Evolutionary conservation across 2,113 vertebrate species (phyloP), one percentile per base, ranked within the genome.

Genomic region (Cynocephalus volans): DNA sequence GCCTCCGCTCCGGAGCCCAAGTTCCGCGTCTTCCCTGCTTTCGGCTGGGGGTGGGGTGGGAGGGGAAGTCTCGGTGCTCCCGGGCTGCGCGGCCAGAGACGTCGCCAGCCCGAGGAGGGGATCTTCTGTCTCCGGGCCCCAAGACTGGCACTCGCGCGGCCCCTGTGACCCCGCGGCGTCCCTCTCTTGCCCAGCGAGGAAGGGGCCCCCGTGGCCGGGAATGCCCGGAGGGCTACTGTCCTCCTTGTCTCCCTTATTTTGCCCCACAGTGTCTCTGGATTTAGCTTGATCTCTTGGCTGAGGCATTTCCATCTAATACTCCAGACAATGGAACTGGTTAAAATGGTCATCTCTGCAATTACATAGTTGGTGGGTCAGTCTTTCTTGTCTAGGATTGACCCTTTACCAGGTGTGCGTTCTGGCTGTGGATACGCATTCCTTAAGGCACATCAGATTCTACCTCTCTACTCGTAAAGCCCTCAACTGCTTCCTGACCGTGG

Each of bases 1-100:
- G 97, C 95, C 97, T 97, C 90, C 28, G 87, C 96, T 96, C 90
- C 56, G 67, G 69, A 96, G 97, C 95, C 95, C 93, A 97, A 98
- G 97, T 98, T 98, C 97, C 97, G 97, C 94, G 97, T 98, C 97
- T 97, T 95, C 94, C 96, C 96, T 60, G 97, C 95, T 94, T 88
- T 97, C 94, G 81, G 83, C 96, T 87, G 94, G 97, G 96, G 97
- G 95, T 92, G 92, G 97, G 97, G 97, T 95, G 88, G 94, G 93
- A 97, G 95, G 97, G 97, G 97, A 96, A 97, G 97, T 97, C 93
- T 96, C 75, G 52, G 95, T 45, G 93, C 90, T 95, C 94, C 85
- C 0, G 58, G 87, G 88, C 95, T 56, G 96, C 80, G 84, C 92
- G 65, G 17, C 0, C 65, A 36, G 80, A 62, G 88, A 90, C 70